Percentiles rank a stretch among this genome's conserved stretches.
phyloP scores from a whole-genome alignment of 2,797 vertebrate genomes.

The Acanthurus lineatus region DNA sequence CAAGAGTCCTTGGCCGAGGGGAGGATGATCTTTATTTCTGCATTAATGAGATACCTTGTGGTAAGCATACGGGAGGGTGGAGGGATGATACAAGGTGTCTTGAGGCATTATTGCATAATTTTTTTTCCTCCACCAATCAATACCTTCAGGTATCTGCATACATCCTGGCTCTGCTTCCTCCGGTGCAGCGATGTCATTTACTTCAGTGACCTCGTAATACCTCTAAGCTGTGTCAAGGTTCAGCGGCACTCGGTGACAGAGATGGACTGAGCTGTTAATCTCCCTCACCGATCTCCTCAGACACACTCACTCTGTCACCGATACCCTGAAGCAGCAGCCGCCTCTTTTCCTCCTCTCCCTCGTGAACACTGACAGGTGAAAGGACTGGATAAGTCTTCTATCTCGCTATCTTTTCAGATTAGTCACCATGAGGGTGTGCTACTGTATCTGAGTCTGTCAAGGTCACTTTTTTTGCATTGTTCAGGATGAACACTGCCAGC shows the following conservation, averaged over 20 bases:
- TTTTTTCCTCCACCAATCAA: conserved; percentile 19
- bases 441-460: conserved; percentile 71
- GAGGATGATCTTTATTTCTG: conserved; percentile 23
- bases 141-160: conserved; percentile 50
- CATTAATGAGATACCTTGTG: conserved; percentile 27
- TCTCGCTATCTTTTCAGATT: conserved; percentile 77
- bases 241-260: conserved; percentile 75
- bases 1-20: conserved; percentile 4
- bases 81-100: not conserved
- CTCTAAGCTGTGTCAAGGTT: conserved; percentile 80
- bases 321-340: conserved; percentile 75
- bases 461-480: conserved; percentile 75
- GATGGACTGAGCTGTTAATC: conserved; percentile 84
- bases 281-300: conserved; percentile 78
- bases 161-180: conserved; percentile 26
- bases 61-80: not conserved
- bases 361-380: conserved; percentile 81
- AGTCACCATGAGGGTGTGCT: conserved; percentile 62
- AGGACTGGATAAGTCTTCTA: conserved; percentile 79
- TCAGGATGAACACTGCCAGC: conserved; percentile 32
- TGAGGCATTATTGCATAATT: conserved; percentile 51
- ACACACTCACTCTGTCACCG: conserved; percentile 81
- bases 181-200: conserved; percentile 63
- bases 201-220: conserved; percentile 76
- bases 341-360: conserved; percentile 69